These are phyloP conservation scores for Gonioctena quinquepunctata DNA, from an alignment of 1,140 invertebrate species.

Conservation along the genomic window DNA sequence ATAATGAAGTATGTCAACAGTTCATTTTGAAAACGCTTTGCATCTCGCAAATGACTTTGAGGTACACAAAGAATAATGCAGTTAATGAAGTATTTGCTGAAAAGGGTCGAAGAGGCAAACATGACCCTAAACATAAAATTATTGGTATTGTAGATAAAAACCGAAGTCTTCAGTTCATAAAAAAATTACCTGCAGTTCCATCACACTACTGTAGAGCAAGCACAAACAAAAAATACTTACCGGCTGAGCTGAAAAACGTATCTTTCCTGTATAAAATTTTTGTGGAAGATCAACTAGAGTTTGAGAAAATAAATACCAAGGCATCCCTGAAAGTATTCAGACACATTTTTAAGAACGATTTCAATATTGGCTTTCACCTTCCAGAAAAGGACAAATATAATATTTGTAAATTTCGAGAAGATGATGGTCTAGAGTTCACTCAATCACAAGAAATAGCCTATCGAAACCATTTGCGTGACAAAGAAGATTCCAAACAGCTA, in stretches of 20 bases:
- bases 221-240: conserved; percentile 29
- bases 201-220: conserved; percentile 40
- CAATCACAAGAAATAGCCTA: background rate
- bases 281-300: no score
- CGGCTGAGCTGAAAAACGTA: conserved; percentile 31
- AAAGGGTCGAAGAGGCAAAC: no score
- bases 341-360: conserved; percentile 32
- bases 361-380: conserved; percentile 39
- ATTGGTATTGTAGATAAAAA: background rate
- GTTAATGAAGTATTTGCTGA: no score
- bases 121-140: no score
- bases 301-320: background rate
- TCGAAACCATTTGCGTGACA: background rate
- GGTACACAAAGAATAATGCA: no score
- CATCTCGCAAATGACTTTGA: no score
- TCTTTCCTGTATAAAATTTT: conserved; percentile 27
- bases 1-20: no score
- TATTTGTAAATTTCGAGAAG: conserved; percentile 31
- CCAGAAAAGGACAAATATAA: conserved; percentile 43
- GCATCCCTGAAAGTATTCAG: background rate
- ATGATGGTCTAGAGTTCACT: background rate
- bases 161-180: conserved; percentile 22
- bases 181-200: conserved; percentile 37
- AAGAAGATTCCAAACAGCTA: conserved; percentile 6
- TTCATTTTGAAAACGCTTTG: no score